A percentile compares a stretch with the other conserved stretches of the same genome.
Conservation (phyloP, 2,888 invertebrate genomes). For the Resseliella maxima region DNA sequence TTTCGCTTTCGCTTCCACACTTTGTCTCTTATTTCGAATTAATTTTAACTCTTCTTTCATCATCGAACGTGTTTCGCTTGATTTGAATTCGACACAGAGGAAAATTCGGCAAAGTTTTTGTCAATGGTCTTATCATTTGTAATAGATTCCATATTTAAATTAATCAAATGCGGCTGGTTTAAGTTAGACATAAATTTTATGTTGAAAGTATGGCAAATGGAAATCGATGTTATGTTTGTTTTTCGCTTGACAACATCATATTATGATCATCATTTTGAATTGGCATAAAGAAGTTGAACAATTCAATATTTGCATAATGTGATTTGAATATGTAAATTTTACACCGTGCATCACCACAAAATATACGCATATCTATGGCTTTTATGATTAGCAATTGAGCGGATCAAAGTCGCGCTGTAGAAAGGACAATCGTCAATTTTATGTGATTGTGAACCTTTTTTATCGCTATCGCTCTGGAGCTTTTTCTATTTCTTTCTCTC, state of each 20-base stretch:
- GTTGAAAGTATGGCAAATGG: neutral
- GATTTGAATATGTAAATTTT: conserved; percentile 36
- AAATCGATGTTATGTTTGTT: neutral
- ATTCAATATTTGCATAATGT: conserved; percentile 36
- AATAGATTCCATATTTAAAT: neutral
- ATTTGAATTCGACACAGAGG: neutral
- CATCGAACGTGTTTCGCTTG: neutral
- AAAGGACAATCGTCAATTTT: neutral
- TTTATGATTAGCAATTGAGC: neutral
- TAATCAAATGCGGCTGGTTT: neutral
- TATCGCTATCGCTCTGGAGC: no score
- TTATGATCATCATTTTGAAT: neutral
- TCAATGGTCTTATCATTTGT: neutral
- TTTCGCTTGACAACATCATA: neutral
- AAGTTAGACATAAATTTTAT: conserved; percentile 2
- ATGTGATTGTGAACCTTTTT: conserved; percentile 20
- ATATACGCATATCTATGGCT: neutral
- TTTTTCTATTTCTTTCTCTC: no score
- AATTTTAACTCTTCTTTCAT: neutral
- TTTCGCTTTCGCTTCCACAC: neutral
- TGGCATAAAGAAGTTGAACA: neutral
- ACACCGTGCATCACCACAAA: neutral
- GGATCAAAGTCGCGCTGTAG: neutral
- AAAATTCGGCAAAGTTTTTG: neutral
- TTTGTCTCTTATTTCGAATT: no score